Conservation (phyloP, 1,140 invertebrate species). For the Plectrocnemia conspersa region DNA sequence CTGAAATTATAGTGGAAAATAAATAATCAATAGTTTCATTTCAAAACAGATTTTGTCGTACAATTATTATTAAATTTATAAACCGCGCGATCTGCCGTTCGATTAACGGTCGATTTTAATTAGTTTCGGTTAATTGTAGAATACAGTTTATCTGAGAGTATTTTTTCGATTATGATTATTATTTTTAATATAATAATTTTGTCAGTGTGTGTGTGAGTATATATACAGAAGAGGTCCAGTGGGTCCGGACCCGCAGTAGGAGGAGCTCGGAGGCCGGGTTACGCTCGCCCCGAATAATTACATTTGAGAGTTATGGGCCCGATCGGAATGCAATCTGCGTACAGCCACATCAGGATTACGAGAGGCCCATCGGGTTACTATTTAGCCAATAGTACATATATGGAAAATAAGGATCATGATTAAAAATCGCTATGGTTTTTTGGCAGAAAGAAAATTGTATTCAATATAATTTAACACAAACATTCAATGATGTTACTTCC, state of each 20-base stretch:
- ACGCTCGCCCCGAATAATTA: slow-evolving; percentile 35
- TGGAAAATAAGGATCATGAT: no score
- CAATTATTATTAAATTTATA: no score
- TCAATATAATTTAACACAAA: no score
- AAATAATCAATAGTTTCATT: no score
- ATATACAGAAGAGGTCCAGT: slow-evolving; percentile 1
- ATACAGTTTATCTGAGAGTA: slow-evolving; percentile 16
- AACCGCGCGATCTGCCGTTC: no score
- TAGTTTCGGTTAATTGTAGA: slow-evolving; percentile 22
- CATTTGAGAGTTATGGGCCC: slow-evolving; percentile 36
- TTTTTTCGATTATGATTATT: slow-evolving; percentile 19
- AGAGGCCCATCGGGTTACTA: neutral
- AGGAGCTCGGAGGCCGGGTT: slow-evolving; percentile 31
- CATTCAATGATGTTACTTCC: no score
- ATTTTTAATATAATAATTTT: slow-evolving; percentile 2
- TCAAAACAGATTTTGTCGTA: no score
- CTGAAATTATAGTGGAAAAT: no score
- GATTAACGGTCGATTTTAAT: slow-evolving; percentile 23
- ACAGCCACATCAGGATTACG: slow-evolving; percentile 5
- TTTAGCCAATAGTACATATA: no score
- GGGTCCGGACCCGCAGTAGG: slow-evolving; percentile 23
- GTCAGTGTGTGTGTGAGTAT: slow-evolving; percentile 2
- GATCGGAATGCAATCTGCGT: slow-evolving; percentile 34
- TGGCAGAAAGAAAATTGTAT: no score
- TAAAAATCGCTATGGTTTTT: no score